These are phyloP conservation scores for Eidolon dupreanum DNA, from an alignment of 2,797 vertebrate genomes.

Conservation along the genomic window DNA sequence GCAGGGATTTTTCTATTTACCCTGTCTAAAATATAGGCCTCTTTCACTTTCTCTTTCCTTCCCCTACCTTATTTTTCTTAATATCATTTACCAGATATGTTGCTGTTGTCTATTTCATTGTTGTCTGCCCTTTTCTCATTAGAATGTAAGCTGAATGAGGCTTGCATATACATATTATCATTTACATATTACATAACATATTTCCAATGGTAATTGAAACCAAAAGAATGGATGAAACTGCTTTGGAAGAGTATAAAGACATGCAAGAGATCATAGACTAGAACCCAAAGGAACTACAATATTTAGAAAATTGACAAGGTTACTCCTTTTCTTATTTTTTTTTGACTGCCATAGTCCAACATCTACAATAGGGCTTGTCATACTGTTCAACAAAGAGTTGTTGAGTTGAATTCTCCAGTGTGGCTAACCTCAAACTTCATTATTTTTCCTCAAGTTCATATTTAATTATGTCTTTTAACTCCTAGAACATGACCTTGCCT, in stretches of 20 bases:
- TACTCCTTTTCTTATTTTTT: not conserved
- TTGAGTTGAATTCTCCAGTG: not conserved
- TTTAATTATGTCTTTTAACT: constrained; percentile 7
- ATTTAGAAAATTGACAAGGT: not conserved
- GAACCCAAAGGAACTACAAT: not conserved
- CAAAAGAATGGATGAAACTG: not conserved
- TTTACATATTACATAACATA: not conserved
- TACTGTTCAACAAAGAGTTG: not conserved
- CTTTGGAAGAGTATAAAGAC: not conserved
- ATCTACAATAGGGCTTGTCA: not conserved
- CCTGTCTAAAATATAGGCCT: not conserved
- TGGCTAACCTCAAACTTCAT: not conserved
- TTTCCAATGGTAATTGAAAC: not conserved
- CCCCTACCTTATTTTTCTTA: not conserved
- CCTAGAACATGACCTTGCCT: not conserved
- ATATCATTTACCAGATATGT: not conserved
- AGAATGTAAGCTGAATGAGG: not conserved
- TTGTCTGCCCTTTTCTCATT: not conserved
- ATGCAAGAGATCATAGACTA: not conserved
- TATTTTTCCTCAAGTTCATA: not conserved
- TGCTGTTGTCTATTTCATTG: not conserved
- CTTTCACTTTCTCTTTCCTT: not conserved
- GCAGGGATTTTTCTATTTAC: not conserved
- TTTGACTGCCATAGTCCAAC: not conserved
- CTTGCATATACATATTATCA: not conserved